Evolutionary conservation across 2,113 vertebrate species (phyloP), one percentile per base, ranked within the genome.

Genomic region (Lagopus muta): DNA sequence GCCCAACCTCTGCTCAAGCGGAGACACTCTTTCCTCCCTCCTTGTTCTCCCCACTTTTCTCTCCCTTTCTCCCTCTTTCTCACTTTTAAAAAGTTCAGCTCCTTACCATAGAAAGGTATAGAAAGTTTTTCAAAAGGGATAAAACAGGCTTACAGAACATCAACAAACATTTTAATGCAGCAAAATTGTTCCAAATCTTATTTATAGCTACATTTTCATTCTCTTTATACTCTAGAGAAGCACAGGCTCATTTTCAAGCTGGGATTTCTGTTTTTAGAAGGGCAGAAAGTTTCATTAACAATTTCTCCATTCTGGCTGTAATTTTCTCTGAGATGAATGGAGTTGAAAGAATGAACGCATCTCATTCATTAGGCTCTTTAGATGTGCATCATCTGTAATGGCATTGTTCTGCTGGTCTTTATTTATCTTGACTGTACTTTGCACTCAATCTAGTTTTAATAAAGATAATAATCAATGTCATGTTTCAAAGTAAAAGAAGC

Each of bases 341-440:
- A 91, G 55, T 10, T 34, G n/a, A 87, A 70, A 4, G 22, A 90
- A 95, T n/a, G 17, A 83, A 92, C 24, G 61, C 0, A 7, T 34
- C 43, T 79, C 22, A 84, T 90, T 89, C 50, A 38, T 60, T 45
- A 34, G 12, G 85, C 85, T 89, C n/a, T 83, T 64, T 81, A 52
- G 47, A 67, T 19, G 22, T 10, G 22, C 1, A 0, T 75, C 0
- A 0, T 69, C 83, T 81, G 28, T 91, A 77, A 61, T n/a, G 8
- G 6, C 27, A 62, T 11, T 75, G 27, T 8, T 75, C 74, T 90
- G 13, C 19, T 83, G 38, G 13, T 45, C 43, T 91, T 65, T 86
- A 76, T 89, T 93, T 92, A 79, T 15, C 48, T 55, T 36, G 38
- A 45, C 7, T 81, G 32, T 47, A 86, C 40, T n/a, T 86, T 69